A percentile compares a stretch with the other conserved stretches of the same genome.
Evolutionary conservation across 2,797 vertebrate genomes (phyloP).

Genomic region (Bradypodion pumilum): DNA sequence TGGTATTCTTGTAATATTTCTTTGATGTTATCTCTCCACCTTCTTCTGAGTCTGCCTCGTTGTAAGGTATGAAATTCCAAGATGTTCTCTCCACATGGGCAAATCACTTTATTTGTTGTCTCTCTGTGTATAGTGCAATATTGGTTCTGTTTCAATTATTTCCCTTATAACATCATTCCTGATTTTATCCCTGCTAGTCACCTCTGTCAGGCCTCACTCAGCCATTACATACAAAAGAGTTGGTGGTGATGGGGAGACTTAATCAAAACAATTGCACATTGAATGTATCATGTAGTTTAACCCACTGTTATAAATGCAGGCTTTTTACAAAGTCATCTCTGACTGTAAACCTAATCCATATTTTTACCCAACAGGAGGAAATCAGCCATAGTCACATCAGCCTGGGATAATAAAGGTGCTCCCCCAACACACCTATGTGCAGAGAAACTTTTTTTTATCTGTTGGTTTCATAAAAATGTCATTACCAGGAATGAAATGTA

Average conservation of each 20-base stretch:
- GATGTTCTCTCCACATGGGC: too few species aligned
- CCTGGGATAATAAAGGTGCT: not conserved
- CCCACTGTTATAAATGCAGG: not conserved
- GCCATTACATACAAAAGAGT: not conserved
- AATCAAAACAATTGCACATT: not conserved
- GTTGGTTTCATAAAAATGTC: not conserved
- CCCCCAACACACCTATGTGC: not conserved
- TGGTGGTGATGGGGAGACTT: not conserved
- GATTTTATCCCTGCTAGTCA: too few species aligned
- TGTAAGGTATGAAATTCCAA: too few species aligned
- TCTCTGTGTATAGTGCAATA: too few species aligned
- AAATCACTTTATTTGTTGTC: too few species aligned
- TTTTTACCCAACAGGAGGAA: not conserved
- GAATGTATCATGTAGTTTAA: not conserved
- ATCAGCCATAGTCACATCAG: not conserved
- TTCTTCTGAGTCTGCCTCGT: too few species aligned
- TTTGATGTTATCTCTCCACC: too few species aligned
- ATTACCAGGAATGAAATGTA: not conserved
- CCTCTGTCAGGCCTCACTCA: not conserved
- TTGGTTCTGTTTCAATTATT: too few species aligned
- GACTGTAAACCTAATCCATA: not conserved
- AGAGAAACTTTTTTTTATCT: conserved; percentile 7
- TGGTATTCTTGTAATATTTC: too few species aligned
- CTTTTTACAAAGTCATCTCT: not conserved
- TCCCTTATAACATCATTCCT: too few species aligned